These are phyloP conservation scores for Etheostoma spectabile DNA, from an alignment of 2,113 vertebrate species.

Conservation along the genomic window DNA sequence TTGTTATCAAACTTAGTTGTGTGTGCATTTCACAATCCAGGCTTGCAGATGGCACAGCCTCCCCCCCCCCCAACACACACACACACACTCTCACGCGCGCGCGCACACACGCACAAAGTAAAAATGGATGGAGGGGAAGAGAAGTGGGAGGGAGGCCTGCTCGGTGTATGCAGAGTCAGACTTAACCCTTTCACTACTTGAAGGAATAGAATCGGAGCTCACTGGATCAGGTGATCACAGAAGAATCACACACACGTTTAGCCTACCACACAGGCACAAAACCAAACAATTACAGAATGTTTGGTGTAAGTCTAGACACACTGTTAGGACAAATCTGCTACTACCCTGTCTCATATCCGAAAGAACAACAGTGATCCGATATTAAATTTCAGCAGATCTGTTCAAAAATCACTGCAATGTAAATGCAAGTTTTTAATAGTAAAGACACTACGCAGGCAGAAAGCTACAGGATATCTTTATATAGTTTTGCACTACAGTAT, in stretches of 20 bases:
- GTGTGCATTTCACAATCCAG: constrained; percentile 32
- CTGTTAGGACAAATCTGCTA: not conserved
- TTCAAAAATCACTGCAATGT: not conserved
- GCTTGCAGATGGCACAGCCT: constrained; percentile 61
- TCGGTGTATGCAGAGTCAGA: constrained; percentile 79
- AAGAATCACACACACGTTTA: constrained; percentile 1
- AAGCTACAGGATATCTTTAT: not conserved
- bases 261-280: too few species aligned
- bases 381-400: constrained; percentile 5
- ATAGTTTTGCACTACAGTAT: not conserved
- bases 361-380: not conserved
- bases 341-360: not conserved
- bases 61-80: constrained; percentile 46
- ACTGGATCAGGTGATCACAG: constrained; percentile 48
- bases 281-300: not conserved
- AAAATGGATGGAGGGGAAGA: too few species aligned
- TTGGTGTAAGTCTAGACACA: not conserved
- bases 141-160: constrained; percentile 59
- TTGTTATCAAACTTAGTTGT: constrained; percentile 57
- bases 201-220: not conserved
- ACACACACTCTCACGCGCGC: constrained; percentile 47
- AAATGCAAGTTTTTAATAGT: not conserved
- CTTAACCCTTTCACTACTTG: constrained; percentile 78
- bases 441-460: not conserved
- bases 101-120: constrained; percentile 36